A percentile compares a stretch with the other conserved stretches of the same genome.
Evolutionary conservation across 2,797 vertebrate species (phyloP).

Genomic region (Falco cherrug): DNA sequence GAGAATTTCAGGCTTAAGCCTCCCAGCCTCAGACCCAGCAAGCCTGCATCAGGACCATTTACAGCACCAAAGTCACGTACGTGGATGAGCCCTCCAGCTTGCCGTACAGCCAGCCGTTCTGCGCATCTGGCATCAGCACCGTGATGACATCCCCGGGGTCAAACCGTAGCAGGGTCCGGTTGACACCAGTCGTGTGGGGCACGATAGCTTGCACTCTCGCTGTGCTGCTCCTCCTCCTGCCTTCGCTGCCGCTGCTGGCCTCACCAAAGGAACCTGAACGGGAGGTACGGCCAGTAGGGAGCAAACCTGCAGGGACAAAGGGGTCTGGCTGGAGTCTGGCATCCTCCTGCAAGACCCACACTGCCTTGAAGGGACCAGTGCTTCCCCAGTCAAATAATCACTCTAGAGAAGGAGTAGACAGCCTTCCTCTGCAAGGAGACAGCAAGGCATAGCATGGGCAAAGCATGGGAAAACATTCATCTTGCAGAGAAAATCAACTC

Average conservation of each 20-base stretch:
- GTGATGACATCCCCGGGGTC: constrained; percentile 81
- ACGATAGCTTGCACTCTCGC: constrained; percentile 83
- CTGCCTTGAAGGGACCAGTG: not conserved
- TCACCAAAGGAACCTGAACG: constrained; percentile 90
- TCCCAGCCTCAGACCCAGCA: not conserved
- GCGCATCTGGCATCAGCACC: constrained; percentile 86
- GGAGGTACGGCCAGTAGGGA: constrained; percentile 59
- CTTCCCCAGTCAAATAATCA: not conserved
- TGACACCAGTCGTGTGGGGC: constrained; percentile 84
- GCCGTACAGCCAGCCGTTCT: constrained; percentile 96
- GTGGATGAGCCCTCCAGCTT: constrained; percentile 85
- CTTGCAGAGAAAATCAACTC: not conserved
- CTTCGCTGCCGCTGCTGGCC: constrained; percentile 58
- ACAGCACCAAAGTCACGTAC: constrained; percentile 73
- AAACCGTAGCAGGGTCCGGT: constrained; percentile 90
- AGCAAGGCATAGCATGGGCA: not conserved
- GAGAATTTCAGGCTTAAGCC: not conserved
- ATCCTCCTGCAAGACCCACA: not conserved
- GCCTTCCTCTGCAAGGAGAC: not conserved
- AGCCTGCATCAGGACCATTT: not conserved
- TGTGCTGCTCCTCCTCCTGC: constrained; percentile 55
- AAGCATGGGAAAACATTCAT: not conserved
- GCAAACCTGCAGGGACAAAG: constrained; percentile 64
- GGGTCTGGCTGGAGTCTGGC: not conserved
- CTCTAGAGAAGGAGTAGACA: not conserved